phyloP scores from a whole-genome alignment of 1,140 invertebrate species.

The Aplysia californica region DNA sequence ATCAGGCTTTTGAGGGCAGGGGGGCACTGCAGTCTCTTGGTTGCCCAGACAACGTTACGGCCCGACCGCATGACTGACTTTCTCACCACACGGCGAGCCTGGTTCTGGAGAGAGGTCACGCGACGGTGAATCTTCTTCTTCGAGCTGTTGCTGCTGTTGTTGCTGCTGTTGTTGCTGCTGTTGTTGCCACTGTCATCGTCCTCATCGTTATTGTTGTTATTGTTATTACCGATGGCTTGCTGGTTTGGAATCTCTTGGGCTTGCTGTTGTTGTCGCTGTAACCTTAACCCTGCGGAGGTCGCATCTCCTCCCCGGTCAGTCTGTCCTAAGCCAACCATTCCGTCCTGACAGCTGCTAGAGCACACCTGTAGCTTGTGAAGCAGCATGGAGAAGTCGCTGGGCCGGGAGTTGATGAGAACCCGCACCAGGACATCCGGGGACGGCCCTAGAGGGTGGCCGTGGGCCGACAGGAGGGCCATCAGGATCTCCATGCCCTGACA shows the following conservation, averaged over 20 bases:
- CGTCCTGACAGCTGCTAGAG: not conserved
- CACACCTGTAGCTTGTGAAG: conserved; percentile 11
- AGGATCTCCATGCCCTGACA: conserved; percentile 6
- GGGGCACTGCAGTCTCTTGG: conserved; percentile 6
- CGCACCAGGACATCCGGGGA: conserved; percentile 4
- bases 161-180: no score
- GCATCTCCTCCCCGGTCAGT: not conserved
- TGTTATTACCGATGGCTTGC: no score
- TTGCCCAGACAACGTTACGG: conserved; percentile 16
- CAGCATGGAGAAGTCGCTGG: conserved; percentile 5
- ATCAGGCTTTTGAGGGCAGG: conserved; percentile 15
- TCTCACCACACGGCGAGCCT: conserved; percentile 3
- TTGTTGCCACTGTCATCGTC: no score
- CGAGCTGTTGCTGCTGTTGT: no score
- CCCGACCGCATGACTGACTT: conserved; percentile 9
- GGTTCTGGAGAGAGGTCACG: conserved; percentile 14
- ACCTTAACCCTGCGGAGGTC: no score
- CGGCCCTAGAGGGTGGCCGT: conserved; percentile 6
- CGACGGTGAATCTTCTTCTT: no score
- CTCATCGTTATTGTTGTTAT: no score
- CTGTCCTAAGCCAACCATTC: no score
- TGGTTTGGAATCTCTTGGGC: no score
- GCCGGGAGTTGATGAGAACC: not conserved
- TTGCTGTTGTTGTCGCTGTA: no score
- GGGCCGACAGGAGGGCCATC: conserved; percentile 6